Evolutionary conservation across 2,113 vertebrate species (phyloP), one percentile per base, ranked within the genome.

Genomic region (Poicephalus meyeri): DNA sequence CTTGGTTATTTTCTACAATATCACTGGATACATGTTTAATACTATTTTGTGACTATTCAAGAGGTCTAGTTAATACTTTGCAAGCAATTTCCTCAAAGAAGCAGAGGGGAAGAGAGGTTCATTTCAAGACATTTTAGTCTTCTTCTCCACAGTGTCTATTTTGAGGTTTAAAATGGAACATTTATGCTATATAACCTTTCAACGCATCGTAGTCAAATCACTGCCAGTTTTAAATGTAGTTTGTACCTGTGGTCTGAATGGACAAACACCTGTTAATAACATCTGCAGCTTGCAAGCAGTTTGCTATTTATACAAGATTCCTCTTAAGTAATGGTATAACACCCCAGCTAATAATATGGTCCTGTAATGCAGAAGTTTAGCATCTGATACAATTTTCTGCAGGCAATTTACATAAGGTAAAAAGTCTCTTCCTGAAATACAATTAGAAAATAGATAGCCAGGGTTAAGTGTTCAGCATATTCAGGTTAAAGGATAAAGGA

Each of bases 71-170:
- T 79, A 60, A 72, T 69, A 80, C 8, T 35, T 52, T 28, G 7
- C 15, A 77, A 60, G 20, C 78, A 25, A 80, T 1, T 80, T 61
- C 7, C 37, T 3, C 9, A 39, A 65, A 24, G 24, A 10, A 25
- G 1, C 3, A 1, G 17, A 3, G 9, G 2, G 7, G 1, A 29
- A 0, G 2, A 2, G 5, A 83, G 7, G 13, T 39, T 61, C 1
- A 69, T n/a, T 85, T 58, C 56, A 79, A 11, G 11, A 78, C n/a
- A 29, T 61, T 94, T 85, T 44, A 37, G 18, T 79, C 50, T 50
- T 86, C n/a, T 35, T 65, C n/a, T 68, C 50, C 41, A 19, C 7
- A 49, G 24, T 29, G 4, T 19, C 9, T 46, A 26, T 44, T 74
- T 79, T 44, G n/a, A 92, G 8, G 15, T 49, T 83, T 83, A 86